These are phyloP conservation scores for Tamandua tetradactyla DNA, from an alignment of 2,797 vertebrate genomes.

Conservation along the genomic window DNA sequence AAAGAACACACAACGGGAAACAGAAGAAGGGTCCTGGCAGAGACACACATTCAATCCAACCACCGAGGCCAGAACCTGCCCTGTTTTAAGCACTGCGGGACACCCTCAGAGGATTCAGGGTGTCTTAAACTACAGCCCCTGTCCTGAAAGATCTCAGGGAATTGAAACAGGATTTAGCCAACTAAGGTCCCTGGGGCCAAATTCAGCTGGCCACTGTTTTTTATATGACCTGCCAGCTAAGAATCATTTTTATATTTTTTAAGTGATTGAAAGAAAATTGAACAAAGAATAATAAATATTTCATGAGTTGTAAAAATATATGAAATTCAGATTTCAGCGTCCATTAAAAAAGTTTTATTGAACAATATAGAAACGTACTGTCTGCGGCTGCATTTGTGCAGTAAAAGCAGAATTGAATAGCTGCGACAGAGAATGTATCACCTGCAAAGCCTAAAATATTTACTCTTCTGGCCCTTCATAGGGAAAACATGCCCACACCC, in stretches of 20 bases:
- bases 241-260: background rate
- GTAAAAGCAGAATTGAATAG: background rate
- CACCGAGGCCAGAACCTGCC: background rate
- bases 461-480: background rate
- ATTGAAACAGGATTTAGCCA: background rate
- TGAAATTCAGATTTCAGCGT: slow-evolving; percentile 56
- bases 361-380: background rate
- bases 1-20: slow-evolving; percentile 50
- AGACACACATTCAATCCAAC: background rate
- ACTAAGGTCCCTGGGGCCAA: background rate
- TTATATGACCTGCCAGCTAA: background rate
- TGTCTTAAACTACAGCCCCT: background rate
- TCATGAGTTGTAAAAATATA: background rate
- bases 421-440: background rate
- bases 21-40: background rate
- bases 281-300: slow-evolving; percentile 13
- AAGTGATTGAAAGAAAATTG: background rate
- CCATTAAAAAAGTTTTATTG: background rate
- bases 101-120: background rate
- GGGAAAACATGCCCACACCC: background rate
- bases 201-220: background rate
- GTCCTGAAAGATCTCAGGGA: background rate
- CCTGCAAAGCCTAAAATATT: slow-evolving; percentile 7
- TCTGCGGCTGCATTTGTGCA: background rate
- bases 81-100: background rate